These are phyloP conservation scores for Pseudorhombus dupliciocellatus DNA, from an alignment of 2,113 vertebrate genomes.

Conservation along the genomic window DNA sequence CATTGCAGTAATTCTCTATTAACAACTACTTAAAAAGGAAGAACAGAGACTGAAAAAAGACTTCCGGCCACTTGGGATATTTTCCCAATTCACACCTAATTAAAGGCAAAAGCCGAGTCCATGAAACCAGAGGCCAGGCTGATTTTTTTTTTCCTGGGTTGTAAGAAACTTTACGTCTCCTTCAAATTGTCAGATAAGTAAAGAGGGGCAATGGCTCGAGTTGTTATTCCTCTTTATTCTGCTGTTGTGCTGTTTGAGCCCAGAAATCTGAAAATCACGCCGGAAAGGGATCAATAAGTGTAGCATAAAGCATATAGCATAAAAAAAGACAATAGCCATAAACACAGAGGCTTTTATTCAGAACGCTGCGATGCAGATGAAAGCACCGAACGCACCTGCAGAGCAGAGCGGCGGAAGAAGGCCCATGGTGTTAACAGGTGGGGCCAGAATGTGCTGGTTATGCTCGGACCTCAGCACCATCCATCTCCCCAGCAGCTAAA, in stretches of 20 bases:
- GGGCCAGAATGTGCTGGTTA: slow-evolving; percentile 39
- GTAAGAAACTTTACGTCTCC: slow-evolving; percentile 26
- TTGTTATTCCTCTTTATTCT: slow-evolving; percentile 34
- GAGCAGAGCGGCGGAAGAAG: slow-evolving; percentile 43
- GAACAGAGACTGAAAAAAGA: slow-evolving; percentile 44
- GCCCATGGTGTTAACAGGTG: slow-evolving; percentile 58
- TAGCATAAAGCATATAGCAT: too few species aligned
- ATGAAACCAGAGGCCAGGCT: slow-evolving; percentile 32
- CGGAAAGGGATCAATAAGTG: slow-evolving; percentile 66
- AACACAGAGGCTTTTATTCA: slow-evolving; percentile 65
- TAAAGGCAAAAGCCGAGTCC: slow-evolving; percentile 61
- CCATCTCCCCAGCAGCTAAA: slow-evolving; percentile 46
- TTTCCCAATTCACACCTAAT: slow-evolving; percentile 68
- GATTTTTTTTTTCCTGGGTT: slow-evolving; percentile 43
- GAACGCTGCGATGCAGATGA: slow-evolving; percentile 54
- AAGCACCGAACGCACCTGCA: slow-evolving; percentile 60
- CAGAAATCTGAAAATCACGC: slow-evolving; percentile 20
- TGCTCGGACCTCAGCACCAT: slow-evolving; percentile 54
- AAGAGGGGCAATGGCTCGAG: slow-evolving; percentile 41
- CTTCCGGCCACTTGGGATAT: slow-evolving; percentile 52
- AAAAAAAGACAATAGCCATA: slow-evolving; percentile 54
- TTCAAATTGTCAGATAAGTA: slow-evolving; percentile 36
- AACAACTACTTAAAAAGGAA: slow-evolving; percentile 65
- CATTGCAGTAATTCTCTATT: slow-evolving; percentile 60
- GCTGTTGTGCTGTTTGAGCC: slow-evolving; percentile 49